Conservation (phyloP, 2,888 invertebrate genomes). For the Anorthoa munda region DNA sequence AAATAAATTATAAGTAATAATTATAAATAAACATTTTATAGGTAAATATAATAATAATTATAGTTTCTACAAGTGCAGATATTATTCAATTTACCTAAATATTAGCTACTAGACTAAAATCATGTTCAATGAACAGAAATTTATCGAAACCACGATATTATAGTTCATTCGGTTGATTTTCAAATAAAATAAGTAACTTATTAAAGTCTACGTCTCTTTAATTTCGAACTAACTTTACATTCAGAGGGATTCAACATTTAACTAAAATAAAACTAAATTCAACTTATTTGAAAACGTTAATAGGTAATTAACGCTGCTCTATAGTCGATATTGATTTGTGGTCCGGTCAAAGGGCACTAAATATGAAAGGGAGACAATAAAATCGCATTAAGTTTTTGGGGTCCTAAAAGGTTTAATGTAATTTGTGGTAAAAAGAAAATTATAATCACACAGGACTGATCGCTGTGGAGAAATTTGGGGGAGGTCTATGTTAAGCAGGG, state of each 20-base stretch:
- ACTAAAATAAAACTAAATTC: slow-evolving; percentile 26
- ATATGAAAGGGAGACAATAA: not conserved
- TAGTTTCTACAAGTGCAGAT: not conserved
- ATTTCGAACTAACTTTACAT: slow-evolving; percentile 11
- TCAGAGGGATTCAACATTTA: slow-evolving; percentile 22
- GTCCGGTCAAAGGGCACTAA: slow-evolving; percentile 16
- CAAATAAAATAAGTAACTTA: slow-evolving; percentile 11
- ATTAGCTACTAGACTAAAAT: not conserved
- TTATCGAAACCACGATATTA: slow-evolving; percentile 14
- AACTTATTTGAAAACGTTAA: slow-evolving; percentile 45
- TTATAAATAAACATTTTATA: too few relatives aligned
- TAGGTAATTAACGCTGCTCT: slow-evolving; percentile 54
- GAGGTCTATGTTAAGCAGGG: too few relatives aligned
- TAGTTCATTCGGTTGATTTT: slow-evolving; percentile 10
- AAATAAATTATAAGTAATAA: not conserved
- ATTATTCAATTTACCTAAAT: not conserved
- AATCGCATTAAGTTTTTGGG: not conserved
- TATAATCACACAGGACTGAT: too few relatives aligned
- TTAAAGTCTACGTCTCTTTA: slow-evolving; percentile 9
- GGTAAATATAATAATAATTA: not conserved
- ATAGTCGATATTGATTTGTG: slow-evolving; percentile 34
- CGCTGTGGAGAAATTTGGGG: too few relatives aligned
- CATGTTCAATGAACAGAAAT: slow-evolving; percentile 5
- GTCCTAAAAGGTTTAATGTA: not conserved
- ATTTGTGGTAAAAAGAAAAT: not conserved